Base-by-base conservation (phyloP, 2,797 vertebrate species). In the Anguilla obscura region DNA sequence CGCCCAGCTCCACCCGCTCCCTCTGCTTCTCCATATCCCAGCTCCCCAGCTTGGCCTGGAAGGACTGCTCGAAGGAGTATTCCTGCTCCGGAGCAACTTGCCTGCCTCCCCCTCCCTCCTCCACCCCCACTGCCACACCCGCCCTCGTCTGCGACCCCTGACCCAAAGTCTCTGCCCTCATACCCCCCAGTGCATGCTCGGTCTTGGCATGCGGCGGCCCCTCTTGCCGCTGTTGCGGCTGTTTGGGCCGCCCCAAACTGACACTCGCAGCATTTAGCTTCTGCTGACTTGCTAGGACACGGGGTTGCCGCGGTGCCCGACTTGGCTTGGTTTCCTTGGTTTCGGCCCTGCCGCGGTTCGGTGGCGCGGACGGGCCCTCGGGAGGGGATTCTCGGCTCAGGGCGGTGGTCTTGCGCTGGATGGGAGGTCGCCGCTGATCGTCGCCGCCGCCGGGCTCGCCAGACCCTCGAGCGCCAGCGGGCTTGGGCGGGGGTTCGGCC, bases 1-100 rank as follows among this genome's bases (percentile, higher is more conserved):
- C 99, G 90, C 98, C 97, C 91, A 99, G 95, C 95, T 99, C 98
- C 84, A 96, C 91, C 89, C 91, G 96, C 90, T 99, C 99, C 88
- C 95, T 90, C 90, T 96, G 96, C 88, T 92, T 95, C 89, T 97
- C 95, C 40, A 92, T 93, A 86, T 98, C 97, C 97, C 97, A 99
- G 21, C 66, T 94, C 88, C 93, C 93, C 45, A 97, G 88, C 87
- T 97, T 97, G 88, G 97, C 97, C 92, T 96, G 96, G 91, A 98
- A 96, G 63, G 97, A 98, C 92, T 95, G 24, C 74, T 98, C 97
- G 87, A 97, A 96, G 80, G 96, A 97, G 18, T 95, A 93, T 84
- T 94, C 96, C 9, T 91, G 86, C 60, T 33, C 0, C n/a, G 10
- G 48, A 86, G 84, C 27, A 27, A 71, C 85, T 54, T 40, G 50